Base-by-base conservation (phyloP, 1,140 invertebrate species). In the Heliothis virescens region DNA sequence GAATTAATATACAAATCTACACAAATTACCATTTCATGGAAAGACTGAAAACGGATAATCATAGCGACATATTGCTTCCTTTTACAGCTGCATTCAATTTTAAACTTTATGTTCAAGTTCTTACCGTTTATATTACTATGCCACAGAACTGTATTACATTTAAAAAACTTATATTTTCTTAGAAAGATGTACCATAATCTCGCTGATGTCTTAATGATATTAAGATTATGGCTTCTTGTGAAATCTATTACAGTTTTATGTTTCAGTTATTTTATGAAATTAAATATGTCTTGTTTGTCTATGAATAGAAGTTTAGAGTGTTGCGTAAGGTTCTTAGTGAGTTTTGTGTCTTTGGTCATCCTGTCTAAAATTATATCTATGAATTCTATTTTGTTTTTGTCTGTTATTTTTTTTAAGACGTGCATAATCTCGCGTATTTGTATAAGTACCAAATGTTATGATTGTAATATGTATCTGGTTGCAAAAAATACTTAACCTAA, bases 221-320 rank as follows among this genome's bases (percentile, higher is more conserved):
- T 60, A 50, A 62, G 53, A 79, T 71, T 72, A 79, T 79, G 26
- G 41, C 50, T 79, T 79, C 67, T 55, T 26, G 52, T 67, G 34
- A 72, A 71, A 47, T 41, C 76, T 69, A 26, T 74, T 47, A 60
- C 29, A 9, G 74, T 63, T 65, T 76, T 63, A 63, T 65, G 1
- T 76, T 75, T 60, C 72, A 62, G 41, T 62, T 26, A 53, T 71
- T 53, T 48, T 53, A 71, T 71, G 47, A 52, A 71, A 65, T 65
- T 65, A 67, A 21, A 67, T 41, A 18, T 12, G 5, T 63, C 21
- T 12, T 41, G 15, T 67, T 48, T 48, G 18, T 65, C 15, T 3
- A 67, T 4, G 63, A 41, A 18, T 47, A n/a, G 4, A 62, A 18
- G 55, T 57, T 29, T 62, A n/a, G 7, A 13, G 11, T 60, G 26